Evolutionary conservation across 2,113 vertebrate species (phyloP), one percentile per base, ranked within the genome.

Genomic region (Labrus mixtus): DNA sequence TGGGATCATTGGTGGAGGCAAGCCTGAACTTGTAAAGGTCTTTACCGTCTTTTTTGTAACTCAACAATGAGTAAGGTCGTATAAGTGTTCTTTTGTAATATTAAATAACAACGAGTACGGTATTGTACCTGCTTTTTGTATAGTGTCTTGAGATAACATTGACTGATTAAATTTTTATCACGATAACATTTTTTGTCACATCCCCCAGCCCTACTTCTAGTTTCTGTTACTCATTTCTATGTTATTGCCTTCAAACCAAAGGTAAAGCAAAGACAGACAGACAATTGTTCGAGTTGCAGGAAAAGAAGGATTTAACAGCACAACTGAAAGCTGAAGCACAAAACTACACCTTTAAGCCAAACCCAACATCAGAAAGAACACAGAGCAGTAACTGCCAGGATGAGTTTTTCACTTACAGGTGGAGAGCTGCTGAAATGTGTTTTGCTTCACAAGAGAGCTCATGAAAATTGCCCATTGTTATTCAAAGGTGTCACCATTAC

Each of bases 401-500:
- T 46, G 23, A 46, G 19, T 64, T 15, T 68, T 54, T 37, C 25
- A 22, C 19, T 59, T 46, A 56, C 33, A 20, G 48, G 20, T 25
- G 20, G 15, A 73, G 16, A 66, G 29, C 13, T 4, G 41, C 25
- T 78, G 39, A 19, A 78, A 65, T 66, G 12, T 64, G 13, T 65
- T 81, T 73, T 64, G 45, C 16, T 55, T 75, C 29, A 62, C 67
- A 70, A 22, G 56, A 56, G 6, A 10, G 6, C 22, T 53, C 29
- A 25, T 46, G 25, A 11, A 41, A 75, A 43, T n/a, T 57, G 9
- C n/a, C n/a, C 70, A 74, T 60, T 70, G 56, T 83, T 81, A 78
- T 79, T 82, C 11, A 79, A 53, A 68, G 55, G 65, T 65, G 58
- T 82, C 61, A 62, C 36, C 13, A 62, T 51, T 71, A 50, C 33